phyloP scores from a whole-genome alignment of 2,888 invertebrate genomes.

The Syrista parreyssii region DNA sequence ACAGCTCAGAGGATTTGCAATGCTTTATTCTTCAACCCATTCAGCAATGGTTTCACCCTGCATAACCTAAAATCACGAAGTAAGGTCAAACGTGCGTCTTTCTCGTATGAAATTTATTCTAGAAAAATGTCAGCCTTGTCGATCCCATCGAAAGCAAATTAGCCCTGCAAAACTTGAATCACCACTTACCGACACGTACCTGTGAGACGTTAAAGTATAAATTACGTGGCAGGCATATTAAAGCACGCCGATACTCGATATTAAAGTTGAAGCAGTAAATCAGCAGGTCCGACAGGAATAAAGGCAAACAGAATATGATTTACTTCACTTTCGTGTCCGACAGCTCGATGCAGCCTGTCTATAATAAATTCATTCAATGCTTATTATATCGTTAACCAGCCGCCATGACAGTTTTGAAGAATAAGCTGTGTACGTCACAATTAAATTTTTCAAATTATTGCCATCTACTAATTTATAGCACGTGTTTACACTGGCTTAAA shows the following conservation, averaged over 20 bases:
- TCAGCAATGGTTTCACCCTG: background rate
- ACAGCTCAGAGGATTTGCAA: background rate
- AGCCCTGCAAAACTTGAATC: background rate
- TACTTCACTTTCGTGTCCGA: background rate
- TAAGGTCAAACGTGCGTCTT: background rate
- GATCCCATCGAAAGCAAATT: background rate
- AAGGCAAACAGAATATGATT: conserved; percentile 1
- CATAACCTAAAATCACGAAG: background rate
- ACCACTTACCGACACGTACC: background rate
- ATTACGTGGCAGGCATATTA: background rate
- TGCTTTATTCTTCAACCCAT: background rate
- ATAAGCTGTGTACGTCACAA: background rate
- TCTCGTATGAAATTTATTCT: background rate
- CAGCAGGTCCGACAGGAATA: background rate
- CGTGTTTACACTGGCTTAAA: background rate
- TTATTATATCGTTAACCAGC: background rate
- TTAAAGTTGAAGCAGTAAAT: conserved; percentile 2
- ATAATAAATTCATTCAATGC: conserved; percentile 19
- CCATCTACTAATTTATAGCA: background rate
- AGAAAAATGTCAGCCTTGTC: background rate
- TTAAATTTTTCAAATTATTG: background rate
- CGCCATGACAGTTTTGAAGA: background rate
- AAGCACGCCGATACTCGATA: background rate
- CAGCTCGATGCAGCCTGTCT: conserved; percentile 18
- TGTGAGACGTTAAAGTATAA: background rate